Conservation (phyloP, 2,797 vertebrate genomes). For the Arctocebus calabarensis region DNA sequence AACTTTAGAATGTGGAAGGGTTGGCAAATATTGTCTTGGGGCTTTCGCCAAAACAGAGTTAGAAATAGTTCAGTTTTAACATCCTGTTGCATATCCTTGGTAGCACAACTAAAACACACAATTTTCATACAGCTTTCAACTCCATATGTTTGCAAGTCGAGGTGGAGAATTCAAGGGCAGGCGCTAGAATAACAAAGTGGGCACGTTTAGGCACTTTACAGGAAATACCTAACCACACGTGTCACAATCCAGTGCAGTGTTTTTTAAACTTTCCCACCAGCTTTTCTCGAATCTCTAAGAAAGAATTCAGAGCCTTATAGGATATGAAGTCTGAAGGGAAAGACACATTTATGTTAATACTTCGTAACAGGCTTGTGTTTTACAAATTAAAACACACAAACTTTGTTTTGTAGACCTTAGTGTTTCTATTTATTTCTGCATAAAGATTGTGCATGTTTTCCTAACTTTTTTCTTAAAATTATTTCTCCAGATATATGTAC, state of each 20-base stretch:
- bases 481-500: slow-evolving; percentile 5
- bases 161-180: slow-evolving; percentile 63
- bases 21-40: slow-evolving; percentile 79
- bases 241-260: slow-evolving; percentile 68
- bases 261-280: slow-evolving; percentile 65
- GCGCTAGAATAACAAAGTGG: slow-evolving; percentile 77
- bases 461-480: slow-evolving; percentile 35
- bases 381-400: slow-evolving; percentile 63
- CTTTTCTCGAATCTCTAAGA: slow-evolving; percentile 50
- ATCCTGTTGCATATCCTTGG: slow-evolving; percentile 77
- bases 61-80: slow-evolving; percentile 76
- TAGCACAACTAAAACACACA: slow-evolving; percentile 65
- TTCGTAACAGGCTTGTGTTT: slow-evolving; percentile 54
- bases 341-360: slow-evolving; percentile 51
- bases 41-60: slow-evolving; percentile 76
- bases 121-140: slow-evolving; percentile 71
- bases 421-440: slow-evolving; percentile 41
- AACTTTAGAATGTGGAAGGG: slow-evolving; percentile 61
- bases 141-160: slow-evolving; percentile 72
- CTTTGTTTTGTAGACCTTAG: background rate
- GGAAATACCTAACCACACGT: slow-evolving; percentile 76
- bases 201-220: slow-evolving; percentile 63
- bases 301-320: slow-evolving; percentile 28
- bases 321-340: slow-evolving; percentile 33
- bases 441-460: slow-evolving; percentile 40